Evolutionary conservation across 2,888 invertebrate genomes (phyloP).

Genomic region (Synanthedon formicaeformis): DNA sequence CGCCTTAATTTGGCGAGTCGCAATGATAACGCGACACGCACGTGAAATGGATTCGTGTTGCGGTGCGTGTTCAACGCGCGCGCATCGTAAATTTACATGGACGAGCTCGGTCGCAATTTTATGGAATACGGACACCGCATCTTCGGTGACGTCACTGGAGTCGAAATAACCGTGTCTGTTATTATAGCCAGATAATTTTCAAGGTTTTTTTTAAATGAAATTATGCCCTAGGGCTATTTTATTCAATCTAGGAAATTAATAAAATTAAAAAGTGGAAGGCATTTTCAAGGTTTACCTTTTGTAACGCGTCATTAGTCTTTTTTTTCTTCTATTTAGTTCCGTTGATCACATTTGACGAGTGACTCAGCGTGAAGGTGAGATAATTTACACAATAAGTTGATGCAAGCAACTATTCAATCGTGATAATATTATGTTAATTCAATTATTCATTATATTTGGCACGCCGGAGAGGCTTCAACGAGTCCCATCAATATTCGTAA

Average conservation of each 20-base stretch:
- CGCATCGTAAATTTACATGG: conserved; percentile 42
- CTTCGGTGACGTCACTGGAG: background rate
- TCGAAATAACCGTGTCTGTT: background rate
- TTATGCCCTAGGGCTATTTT: no score
- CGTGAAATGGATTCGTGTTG: conserved; percentile 23
- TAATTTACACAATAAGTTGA: conserved; percentile 15
- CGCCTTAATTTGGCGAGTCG: conserved; percentile 48
- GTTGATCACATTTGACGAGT: conserved; percentile 12
- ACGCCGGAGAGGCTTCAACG: conserved; percentile 25
- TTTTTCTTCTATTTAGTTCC: no score
- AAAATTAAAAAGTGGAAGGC: no score
- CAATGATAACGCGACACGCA: conserved; percentile 50
- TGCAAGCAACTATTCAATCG: conserved; percentile 14
- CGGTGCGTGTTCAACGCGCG: conserved; percentile 39
- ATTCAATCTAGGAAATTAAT: no score
- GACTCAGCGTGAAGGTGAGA: conserved; percentile 7
- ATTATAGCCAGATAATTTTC: no score
- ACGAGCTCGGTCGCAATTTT: conserved; percentile 15
- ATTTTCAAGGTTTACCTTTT: no score
- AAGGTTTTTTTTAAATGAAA: no score
- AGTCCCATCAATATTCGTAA: conserved; percentile 43
- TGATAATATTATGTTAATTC: conserved; percentile 8
- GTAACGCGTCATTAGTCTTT: no score
- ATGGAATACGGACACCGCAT: conserved; percentile 6
- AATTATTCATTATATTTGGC: conserved; percentile 29